phyloP scores from a whole-genome alignment of 2,888 invertebrate species.

The Pammene fasciana region DNA sequence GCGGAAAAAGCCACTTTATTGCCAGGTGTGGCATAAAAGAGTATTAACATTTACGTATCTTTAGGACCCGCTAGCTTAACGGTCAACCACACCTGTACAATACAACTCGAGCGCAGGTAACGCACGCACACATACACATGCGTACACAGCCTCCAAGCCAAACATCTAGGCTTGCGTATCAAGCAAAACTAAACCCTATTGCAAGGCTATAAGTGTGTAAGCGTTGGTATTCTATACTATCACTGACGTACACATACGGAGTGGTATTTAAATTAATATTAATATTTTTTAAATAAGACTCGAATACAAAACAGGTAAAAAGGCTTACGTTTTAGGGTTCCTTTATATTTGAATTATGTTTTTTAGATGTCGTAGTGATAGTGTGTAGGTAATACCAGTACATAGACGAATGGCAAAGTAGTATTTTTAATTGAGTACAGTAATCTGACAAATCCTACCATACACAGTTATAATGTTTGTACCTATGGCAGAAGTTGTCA shows the following conservation, averaged over 20 bases:
- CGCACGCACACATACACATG: slow-evolving; percentile 47
- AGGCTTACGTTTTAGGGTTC: slow-evolving; percentile 23
- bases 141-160: slow-evolving; percentile 37
- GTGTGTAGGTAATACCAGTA: no score
- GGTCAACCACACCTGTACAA: slow-evolving; percentile 53
- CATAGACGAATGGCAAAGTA: no score
- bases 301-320: slow-evolving; percentile 28
- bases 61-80: slow-evolving; percentile 44
- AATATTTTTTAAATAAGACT: slow-evolving; percentile 33
- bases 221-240: slow-evolving; percentile 17
- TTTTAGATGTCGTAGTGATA: neutral
- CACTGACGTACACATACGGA: slow-evolving; percentile 27
- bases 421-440: no score
- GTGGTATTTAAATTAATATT: slow-evolving; percentile 38
- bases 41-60: neutral
- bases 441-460: no score
- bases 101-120: slow-evolving; percentile 54
- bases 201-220: neutral
- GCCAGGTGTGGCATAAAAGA: no score
- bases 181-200: slow-evolving; percentile 4
- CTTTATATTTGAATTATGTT: neutral
- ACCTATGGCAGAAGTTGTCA: no score
- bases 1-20: no score
- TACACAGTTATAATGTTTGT: no score
- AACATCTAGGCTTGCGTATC: no score